Evolutionary conservation across 1,140 invertebrate species (phyloP).

Genomic region (Eriocheir sinensis): DNA sequence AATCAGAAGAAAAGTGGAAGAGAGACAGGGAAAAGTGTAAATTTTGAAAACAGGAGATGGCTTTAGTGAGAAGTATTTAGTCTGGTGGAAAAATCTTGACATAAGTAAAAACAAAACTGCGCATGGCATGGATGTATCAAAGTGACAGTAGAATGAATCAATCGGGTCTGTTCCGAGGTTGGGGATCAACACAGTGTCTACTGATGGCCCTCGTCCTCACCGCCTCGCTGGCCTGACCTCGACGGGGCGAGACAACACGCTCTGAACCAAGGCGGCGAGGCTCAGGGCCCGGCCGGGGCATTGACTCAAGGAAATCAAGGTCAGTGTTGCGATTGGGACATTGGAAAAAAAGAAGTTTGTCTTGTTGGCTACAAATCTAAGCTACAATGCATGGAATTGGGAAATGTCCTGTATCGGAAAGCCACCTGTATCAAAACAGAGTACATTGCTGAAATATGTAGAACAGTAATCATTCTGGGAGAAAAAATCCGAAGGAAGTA

Average conservation of each 20-base stretch:
- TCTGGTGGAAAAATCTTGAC: constrained; percentile 60
- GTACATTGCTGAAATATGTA: constrained; percentile 66
- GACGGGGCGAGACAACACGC: constrained; percentile 39
- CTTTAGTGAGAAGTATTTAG: constrained; percentile 38
- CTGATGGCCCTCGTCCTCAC: constrained; percentile 71
- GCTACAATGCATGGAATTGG: constrained; percentile 77
- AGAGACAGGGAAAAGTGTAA: constrained; percentile 25
- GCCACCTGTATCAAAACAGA: constrained; percentile 76
- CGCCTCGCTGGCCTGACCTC: constrained; percentile 74
- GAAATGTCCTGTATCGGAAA: constrained; percentile 76
- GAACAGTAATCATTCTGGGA: constrained; percentile 52
- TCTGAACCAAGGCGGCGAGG: background rate
- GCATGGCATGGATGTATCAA: constrained; percentile 73
- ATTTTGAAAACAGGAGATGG: constrained; percentile 52
- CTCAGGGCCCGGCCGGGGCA: background rate
- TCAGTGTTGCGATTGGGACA: constrained; percentile 75
- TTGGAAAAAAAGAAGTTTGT: constrained; percentile 69
- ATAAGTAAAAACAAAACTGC: constrained; percentile 63
- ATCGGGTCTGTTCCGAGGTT: constrained; percentile 77
- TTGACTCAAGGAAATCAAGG: constrained; percentile 62
- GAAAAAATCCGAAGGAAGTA: constrained; percentile 19
- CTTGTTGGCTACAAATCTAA: constrained; percentile 73
- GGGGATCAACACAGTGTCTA: constrained; percentile 74
- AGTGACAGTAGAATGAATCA: constrained; percentile 65
- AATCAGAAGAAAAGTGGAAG: constrained; percentile 49